Percentiles rank a stretch among this genome's conserved stretches.
Conservation (phyloP, 2,888 invertebrate genomes). For the Erebia aethiops region DNA sequence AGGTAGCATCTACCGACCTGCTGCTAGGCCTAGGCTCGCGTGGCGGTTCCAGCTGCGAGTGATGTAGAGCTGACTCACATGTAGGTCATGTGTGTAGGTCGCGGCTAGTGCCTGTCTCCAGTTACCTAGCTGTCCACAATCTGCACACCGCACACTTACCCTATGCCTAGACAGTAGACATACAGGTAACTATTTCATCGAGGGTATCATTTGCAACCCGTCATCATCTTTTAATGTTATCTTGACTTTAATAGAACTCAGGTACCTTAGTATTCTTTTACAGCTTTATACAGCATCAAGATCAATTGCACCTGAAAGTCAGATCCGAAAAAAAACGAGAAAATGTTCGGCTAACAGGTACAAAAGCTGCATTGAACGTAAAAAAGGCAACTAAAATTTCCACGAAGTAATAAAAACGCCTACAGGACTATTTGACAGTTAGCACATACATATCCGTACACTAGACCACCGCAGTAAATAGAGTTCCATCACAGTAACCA, state of each 20-base stretch:
- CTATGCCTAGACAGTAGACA: neutral
- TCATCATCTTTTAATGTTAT: too few species aligned
- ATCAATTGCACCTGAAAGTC: too few species aligned
- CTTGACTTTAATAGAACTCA: too few species aligned
- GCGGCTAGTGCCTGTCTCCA: neutral
- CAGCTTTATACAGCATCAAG: too few species aligned
- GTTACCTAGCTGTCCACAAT: neutral
- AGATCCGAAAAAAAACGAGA: neutral
- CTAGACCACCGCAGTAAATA: neutral
- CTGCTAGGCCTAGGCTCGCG: neutral
- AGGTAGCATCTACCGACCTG: too few species aligned
- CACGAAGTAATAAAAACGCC: neutral
- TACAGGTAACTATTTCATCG: too few species aligned
- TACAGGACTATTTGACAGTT: neutral
- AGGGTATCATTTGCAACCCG: too few species aligned
- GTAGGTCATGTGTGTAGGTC: neutral
- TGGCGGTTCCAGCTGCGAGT: neutral
- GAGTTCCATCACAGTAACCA: conserved; percentile 1
- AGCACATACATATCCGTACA: neutral
- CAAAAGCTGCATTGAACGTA: neutral
- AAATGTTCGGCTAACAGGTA: neutral
- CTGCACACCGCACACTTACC: neutral
- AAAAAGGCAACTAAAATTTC: neutral
- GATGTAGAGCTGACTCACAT: conserved; percentile 1
- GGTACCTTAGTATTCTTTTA: too few species aligned